Base-by-base conservation (phyloP, 2,113 vertebrate genomes). In the Nesogale talazaci region DNA sequence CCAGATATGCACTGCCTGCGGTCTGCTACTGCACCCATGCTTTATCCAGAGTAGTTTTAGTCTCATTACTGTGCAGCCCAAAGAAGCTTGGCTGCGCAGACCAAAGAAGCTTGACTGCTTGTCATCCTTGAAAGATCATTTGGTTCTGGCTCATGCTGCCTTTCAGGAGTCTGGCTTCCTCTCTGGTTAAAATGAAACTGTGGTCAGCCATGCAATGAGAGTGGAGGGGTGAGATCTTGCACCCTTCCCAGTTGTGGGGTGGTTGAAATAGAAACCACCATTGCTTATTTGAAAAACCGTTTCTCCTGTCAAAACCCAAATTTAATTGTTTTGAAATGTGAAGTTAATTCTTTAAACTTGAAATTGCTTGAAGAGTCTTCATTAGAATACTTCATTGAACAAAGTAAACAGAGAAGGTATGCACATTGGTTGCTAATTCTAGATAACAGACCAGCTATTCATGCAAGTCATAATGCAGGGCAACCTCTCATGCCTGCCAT, bases 141-240 rank as follows among this genome's bases (percentile, higher is more conserved):
- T 57, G 25, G 69, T 1, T 89, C 67, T 65, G 40, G 72, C 19
- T 78, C n/a, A 34, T 36, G 95, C 86, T 74, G 70, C 56, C 76
- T 91, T 89, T 91, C 61, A n/a, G 23, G 79, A 22, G 59, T 11
- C 70, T 57, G 36, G 46, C 11, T 46, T 81, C 42, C 12, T 76
- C 78, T 91, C 85, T 90, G 29, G 4, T 46, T 94, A n/a, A 17
- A 88, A 65, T 92, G 61, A 87, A 89, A 57, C n/a, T 70, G 90
- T 91, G 74, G 23, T 95, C 77, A 67, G 12, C 19, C 57, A 0
- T 19, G 46, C 46, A 36, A 31, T 79, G 1, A 90, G 23, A 84
- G n/a, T 4, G 17, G 36, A 38, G 7, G 17, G 76, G 10, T 20
- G 6, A 86, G 61, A 83, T 42, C 61, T 2, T 14, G 36, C 83